Percentiles rank a stretch among this genome's conserved stretches.
These are phyloP conservation scores for Euzophera pinguis DNA, from an alignment of 2,888 invertebrate genomes.

Conservation along the genomic window DNA sequence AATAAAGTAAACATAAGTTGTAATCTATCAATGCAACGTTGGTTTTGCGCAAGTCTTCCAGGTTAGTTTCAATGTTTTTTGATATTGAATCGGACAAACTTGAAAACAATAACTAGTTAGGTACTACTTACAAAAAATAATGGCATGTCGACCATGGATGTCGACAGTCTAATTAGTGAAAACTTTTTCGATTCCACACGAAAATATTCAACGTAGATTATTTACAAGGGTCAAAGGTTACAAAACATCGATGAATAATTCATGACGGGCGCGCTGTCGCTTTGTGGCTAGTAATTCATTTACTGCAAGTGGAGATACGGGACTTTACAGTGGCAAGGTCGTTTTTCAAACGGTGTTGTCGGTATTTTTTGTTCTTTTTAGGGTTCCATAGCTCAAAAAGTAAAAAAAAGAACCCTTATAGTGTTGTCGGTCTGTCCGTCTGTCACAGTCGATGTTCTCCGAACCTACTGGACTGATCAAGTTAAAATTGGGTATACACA, in stretches of 20 bases:
- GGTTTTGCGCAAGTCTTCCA: too few species aligned
- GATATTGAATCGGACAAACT: too few species aligned
- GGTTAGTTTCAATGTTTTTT: too few species aligned
- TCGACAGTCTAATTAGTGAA: neutral
- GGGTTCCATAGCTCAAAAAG: neutral
- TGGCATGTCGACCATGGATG: neutral
- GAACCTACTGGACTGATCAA: too few species aligned
- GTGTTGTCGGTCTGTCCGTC: too few species aligned
- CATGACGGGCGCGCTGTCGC: slow-evolving; percentile 35
- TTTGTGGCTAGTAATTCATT: slow-evolving; percentile 52
- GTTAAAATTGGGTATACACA: too few species aligned
- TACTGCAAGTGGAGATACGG: slow-evolving; percentile 31
- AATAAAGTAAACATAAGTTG: too few species aligned
- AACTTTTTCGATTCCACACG: slow-evolving; percentile 1
- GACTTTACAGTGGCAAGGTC: neutral
- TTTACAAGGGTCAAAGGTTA: slow-evolving; percentile 25
- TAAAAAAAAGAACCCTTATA: too few species aligned
- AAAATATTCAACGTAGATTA: neutral
- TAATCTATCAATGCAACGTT: too few species aligned
- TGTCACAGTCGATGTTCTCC: too few species aligned
- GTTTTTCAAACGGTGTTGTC: neutral
- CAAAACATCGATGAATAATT: slow-evolving; percentile 55
- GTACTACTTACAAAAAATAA: too few species aligned
- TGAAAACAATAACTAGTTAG: too few species aligned
- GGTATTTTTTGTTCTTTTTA: neutral